Evolutionary conservation across 2,113 vertebrate species (phyloP).

Genomic region (Myotis davidii): DNA sequence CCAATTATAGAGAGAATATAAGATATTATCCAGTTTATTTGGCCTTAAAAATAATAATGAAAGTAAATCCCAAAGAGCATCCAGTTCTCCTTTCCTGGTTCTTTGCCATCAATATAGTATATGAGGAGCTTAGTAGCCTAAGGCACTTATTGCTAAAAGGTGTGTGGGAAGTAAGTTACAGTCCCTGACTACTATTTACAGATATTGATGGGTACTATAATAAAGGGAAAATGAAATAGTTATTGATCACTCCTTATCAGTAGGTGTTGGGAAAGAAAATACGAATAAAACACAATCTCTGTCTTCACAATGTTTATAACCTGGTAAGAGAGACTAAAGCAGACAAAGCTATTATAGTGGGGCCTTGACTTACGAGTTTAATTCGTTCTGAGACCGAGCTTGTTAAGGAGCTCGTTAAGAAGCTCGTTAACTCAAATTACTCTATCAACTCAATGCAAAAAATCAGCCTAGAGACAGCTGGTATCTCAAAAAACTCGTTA

Average conservation of each 20-base stretch:
- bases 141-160: neutral
- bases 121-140: neutral
- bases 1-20: neutral
- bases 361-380: too few species aligned
- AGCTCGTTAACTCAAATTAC: too few species aligned
- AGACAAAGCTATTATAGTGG: neutral
- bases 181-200: neutral
- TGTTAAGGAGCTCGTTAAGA: too few species aligned
- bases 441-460: too few species aligned
- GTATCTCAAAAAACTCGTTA: too few species aligned
- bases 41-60: neutral
- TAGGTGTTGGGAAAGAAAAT: neutral
- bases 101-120: neutral
- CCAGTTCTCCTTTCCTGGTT: neutral
- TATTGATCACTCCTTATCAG: neutral
- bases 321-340: neutral
- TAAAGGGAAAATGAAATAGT: neutral
- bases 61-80: neutral
- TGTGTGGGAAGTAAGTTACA: neutral
- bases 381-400: too few species aligned
- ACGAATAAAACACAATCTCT: neutral
- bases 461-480: too few species aligned
- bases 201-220: neutral
- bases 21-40: neutral
- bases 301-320: neutral